Percentiles rank a stretch among this genome's conserved stretches.
phyloP scores from a whole-genome alignment of 2,888 invertebrate genomes.

The Alentia gelatinosa region DNA sequence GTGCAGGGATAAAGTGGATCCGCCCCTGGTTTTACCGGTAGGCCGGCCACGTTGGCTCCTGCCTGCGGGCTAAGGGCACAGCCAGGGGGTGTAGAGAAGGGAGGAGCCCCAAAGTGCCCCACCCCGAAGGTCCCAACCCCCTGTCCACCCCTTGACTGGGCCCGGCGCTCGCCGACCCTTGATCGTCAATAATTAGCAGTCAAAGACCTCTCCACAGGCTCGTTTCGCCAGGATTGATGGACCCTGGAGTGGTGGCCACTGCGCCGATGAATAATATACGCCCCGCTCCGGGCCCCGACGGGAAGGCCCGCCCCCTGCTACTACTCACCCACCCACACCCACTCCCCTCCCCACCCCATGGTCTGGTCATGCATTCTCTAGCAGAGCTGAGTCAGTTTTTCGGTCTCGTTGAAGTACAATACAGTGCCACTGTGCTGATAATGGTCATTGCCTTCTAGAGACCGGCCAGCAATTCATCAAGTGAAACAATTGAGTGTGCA shows the following conservation, averaged over 20 bases:
- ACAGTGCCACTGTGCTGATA: not conserved
- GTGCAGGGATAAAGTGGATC: not conserved
- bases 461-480: too few relatives aligned
- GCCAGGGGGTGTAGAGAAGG: not conserved
- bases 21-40: not conserved
- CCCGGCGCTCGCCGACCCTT: constrained; percentile 29
- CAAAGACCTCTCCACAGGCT: constrained; percentile 47
- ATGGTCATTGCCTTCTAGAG: not conserved
- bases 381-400: too few relatives aligned
- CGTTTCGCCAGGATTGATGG: constrained; percentile 33
- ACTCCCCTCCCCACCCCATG: too few relatives aligned
- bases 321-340: not conserved
- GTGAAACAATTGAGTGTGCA: too few relatives aligned
- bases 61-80: not conserved
- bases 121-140: constrained; percentile 29
- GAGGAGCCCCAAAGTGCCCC: not conserved
- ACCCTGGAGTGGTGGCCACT: not conserved
- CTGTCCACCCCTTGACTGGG: constrained; percentile 5
- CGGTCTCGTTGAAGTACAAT: not conserved
- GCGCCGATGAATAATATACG: constrained; percentile 49
- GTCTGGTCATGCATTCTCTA: not conserved
- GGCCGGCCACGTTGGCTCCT: not conserved
- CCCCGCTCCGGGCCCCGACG: not conserved
- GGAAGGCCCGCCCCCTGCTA: not conserved
- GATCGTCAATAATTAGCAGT: constrained; percentile 50